Evolutionary conservation across 2,797 vertebrate genomes (phyloP), one percentile per base, ranked within the genome.

Genomic region (Tadarida brasiliensis): DNA sequence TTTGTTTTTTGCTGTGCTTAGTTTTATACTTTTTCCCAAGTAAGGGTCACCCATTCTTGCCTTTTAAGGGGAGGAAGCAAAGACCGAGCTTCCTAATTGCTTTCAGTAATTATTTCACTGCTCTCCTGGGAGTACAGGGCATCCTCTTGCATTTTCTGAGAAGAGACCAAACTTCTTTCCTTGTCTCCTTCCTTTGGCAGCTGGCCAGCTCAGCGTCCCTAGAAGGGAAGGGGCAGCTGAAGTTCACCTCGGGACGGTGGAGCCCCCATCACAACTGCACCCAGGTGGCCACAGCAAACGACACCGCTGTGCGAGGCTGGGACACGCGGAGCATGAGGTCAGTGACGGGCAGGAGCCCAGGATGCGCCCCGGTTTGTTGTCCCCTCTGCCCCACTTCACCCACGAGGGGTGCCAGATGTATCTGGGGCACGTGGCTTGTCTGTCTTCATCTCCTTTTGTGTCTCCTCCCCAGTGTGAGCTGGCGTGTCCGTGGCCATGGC

Each of bases 201-300:
- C 98, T 99, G 87, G 99, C 99, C 90, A 99, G 99, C 98, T 99
- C 99, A 0, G 88, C 98, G 22, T 99, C 99, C 35, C 98, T 99
- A 95, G 99, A 99, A 98, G 99, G 99, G 56, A 99, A 99, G 98
- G 99, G 99, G 81, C 99, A 99, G 97, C 98, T 99, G 97, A 99
- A 98, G 98, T 99, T 99, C 98, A 99, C 99, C 26, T 99, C 99
- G 0, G 99, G 99, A 70, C 99, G 99, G 91, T 99, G 99, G 99
- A 99, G 99, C 98, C 99, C 99, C 0, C 99, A 99, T 97, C 99
- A 99, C 98, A 99, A 99, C 97, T 99, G 99, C 96, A 99, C 99
- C 63, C 99, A 99, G 98, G 99, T 99, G 92, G 99, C 99, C 97
- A 99, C 99, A 0, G 99, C 99, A 3, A 99, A 99, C 2, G 99